Percentiles rank a stretch among this genome's conserved stretches.
Conservation (phyloP, 2,888 invertebrate species). For the Halocaridina rubra region DNA sequence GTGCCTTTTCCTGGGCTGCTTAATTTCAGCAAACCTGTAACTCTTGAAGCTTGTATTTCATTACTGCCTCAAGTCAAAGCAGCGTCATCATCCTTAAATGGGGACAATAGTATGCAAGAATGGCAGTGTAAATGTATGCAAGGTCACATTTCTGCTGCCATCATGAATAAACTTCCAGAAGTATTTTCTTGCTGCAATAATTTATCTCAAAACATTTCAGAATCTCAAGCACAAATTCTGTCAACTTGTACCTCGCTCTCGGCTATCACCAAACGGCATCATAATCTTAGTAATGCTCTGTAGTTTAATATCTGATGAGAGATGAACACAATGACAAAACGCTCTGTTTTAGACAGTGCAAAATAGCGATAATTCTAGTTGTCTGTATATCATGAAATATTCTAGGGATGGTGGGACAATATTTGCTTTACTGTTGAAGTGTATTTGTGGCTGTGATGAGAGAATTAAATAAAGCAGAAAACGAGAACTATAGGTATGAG, state of each 20-base stretch:
- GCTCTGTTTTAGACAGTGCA: too few species aligned
- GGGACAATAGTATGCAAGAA: background rate
- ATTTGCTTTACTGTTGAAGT: too few species aligned
- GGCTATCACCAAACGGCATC: constrained; percentile 31
- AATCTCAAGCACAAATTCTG: background rate
- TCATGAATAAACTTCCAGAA: background rate
- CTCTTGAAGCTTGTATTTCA: background rate
- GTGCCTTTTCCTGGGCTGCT: constrained; percentile 5
- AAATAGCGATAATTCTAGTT: too few species aligned
- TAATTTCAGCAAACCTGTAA: background rate
- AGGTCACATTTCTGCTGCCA: background rate
- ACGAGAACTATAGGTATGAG: too few species aligned
- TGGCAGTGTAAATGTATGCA: background rate
- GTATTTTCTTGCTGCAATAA: background rate
- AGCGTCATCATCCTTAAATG: background rate
- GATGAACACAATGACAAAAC: too few species aligned
- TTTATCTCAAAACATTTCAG: background rate
- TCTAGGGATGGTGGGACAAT: too few species aligned
- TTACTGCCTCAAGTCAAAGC: constrained; percentile 38
- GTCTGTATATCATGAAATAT: too few species aligned
- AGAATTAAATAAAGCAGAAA: too few species aligned
- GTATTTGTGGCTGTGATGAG: too few species aligned
- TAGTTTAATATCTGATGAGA: too few species aligned
- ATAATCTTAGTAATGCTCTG: constrained; percentile 41
- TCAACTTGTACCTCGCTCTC: background rate